phyloP scores from a whole-genome alignment of 1,140 invertebrate genomes.

The Calephelis nemesis region DNA sequence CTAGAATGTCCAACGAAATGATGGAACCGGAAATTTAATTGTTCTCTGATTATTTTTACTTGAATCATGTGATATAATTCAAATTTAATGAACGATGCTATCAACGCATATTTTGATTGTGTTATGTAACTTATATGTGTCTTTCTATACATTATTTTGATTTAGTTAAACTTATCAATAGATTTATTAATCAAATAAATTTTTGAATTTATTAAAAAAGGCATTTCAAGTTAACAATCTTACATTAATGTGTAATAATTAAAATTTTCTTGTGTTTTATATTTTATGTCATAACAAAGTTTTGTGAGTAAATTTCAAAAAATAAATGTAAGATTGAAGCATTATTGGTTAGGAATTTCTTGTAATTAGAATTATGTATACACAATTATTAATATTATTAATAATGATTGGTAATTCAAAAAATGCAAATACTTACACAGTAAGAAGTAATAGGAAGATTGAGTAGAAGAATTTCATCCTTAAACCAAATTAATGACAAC shows the following conservation, averaged over 20 bases:
- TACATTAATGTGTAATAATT: too few species aligned
- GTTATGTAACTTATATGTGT: slow-evolving; percentile 2
- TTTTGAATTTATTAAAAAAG: too few species aligned
- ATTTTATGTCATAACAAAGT: too few species aligned
- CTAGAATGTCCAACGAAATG: slow-evolving; percentile 13
- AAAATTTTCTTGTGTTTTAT: too few species aligned
- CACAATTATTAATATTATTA: too few species aligned
- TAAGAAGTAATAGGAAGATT: not conserved
- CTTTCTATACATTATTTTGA: not conserved
- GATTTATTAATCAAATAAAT: too few species aligned
- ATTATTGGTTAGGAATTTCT: too few species aligned
- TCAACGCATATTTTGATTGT: not conserved
- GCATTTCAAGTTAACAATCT: too few species aligned
- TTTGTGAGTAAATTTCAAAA: too few species aligned
- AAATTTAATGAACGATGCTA: not conserved
- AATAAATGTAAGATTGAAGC: not conserved
- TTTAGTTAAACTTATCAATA: too few species aligned
- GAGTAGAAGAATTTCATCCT: slow-evolving; percentile 45
- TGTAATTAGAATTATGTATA: too few species aligned
- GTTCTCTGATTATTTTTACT: slow-evolving; percentile 15
- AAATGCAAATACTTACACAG: slow-evolving; percentile 1
- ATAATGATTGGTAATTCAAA: not conserved
- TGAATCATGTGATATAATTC: not conserved
- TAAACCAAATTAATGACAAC: slow-evolving; percentile 47
- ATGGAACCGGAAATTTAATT: too few species aligned